Evolutionary conservation across 2,113 vertebrate genomes (phyloP), one percentile per base, ranked within the genome.

Genomic region (Saguinus imperator): DNA sequence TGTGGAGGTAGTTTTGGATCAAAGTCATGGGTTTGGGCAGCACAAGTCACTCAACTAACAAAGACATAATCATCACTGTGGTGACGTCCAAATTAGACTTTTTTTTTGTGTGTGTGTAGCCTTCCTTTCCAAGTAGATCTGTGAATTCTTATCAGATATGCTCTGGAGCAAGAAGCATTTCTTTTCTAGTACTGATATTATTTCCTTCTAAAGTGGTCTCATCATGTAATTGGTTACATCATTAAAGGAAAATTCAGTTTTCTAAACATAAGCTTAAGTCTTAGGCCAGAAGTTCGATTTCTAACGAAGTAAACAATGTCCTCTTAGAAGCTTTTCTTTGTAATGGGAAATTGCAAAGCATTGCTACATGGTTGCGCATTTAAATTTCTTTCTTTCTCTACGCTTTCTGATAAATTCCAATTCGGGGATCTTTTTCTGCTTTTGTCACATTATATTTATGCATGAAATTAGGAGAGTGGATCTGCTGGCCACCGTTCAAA

Each of bases 121-220:
- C 27, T 93, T 94, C 32, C 21, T 93, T 94, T 94, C 73, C 66
- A 77, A 95, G 40, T 79, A 64, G 52, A 66, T 58, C 48, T 66
- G 85, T 75, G 64, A 96, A 64, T 95, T 94, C 48, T 92, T 89
- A n/a, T n/a, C 25, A 94, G 85, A 86, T 77, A 87, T 97, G 25
- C 68, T 93, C 89, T 88, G 50, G 82, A n/a, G 9, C 8, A 92
- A 84, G 81, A 86, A 88, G 23, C 52, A 68, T 55, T 77, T 70
- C 70, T 76, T 96, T 97, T 66, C 72, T 77, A 82, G 64, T 80
- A 45, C 23, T 80, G 89, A 87, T 48, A 66, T 89, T 45, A 83
- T 52, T 93, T 97, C 84, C 25, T 92, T 73, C 12, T 92, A 70
- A 92, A 50, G 13, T 84, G 27, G 23, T 57, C 57, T 85, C 64